These are phyloP conservation scores for Acleris cristana DNA, from an alignment of 2,888 invertebrate species.

Conservation along the genomic window DNA sequence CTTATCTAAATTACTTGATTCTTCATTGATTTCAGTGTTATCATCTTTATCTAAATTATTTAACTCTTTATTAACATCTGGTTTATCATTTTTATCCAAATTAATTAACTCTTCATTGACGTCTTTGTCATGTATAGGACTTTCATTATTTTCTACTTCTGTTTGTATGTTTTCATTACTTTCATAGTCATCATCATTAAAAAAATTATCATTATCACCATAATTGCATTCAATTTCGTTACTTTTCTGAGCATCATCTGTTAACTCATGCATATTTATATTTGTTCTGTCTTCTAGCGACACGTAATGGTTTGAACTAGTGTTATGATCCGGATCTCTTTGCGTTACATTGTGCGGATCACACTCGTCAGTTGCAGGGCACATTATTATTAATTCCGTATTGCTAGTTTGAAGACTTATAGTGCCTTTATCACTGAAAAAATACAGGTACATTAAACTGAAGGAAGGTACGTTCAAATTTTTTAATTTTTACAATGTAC, in stretches of 20 bases:
- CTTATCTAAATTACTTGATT: slow-evolving; percentile 29
- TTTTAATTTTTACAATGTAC: too few species aligned
- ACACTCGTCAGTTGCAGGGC: slow-evolving; percentile 59
- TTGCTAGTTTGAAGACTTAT: slow-evolving; percentile 63
- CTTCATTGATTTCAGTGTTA: slow-evolving; percentile 21
- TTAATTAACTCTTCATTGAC: neutral
- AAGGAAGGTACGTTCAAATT: neutral
- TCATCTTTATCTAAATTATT: neutral
- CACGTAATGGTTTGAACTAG: slow-evolving; percentile 45
- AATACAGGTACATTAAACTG: neutral
- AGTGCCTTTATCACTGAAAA: slow-evolving; percentile 71
- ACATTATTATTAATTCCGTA: slow-evolving; percentile 56
- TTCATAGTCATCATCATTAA: slow-evolving; percentile 23
- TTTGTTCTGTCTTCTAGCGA: slow-evolving; percentile 45
- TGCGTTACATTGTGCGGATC: slow-evolving; percentile 36
- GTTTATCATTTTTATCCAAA: slow-evolving; percentile 10
- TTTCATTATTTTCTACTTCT: neutral
- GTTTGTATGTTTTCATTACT: slow-evolving; percentile 1
- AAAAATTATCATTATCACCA: slow-evolving; percentile 23
- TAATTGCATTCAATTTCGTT: slow-evolving; percentile 13
- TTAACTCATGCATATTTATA: slow-evolving; percentile 15
- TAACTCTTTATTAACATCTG: slow-evolving; percentile 10
- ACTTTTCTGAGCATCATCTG: slow-evolving; percentile 38
- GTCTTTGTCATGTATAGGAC: neutral
- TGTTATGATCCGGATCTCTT: slow-evolving; percentile 36